Base-by-base conservation (phyloP, 2,888 invertebrate genomes). In the Drosophila meridiana region DNA sequence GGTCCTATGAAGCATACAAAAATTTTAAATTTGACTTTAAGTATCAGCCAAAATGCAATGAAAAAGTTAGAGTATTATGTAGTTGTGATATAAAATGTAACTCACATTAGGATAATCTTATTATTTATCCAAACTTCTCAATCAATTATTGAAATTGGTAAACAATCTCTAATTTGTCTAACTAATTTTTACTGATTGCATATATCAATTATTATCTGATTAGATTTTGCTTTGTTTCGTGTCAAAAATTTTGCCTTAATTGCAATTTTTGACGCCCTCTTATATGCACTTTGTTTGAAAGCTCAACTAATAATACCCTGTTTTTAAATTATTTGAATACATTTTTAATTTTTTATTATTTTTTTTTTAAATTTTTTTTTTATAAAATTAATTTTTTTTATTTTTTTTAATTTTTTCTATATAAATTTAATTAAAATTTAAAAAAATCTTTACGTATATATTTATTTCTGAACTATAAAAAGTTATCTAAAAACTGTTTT, bases 171-270 rank as follows among this genome's bases (percentile, higher is more conserved):
- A 28, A 11, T 47, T 47, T 6, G 9, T 28, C 6, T 5, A 14
- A 6, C 2, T 8, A 30, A 48, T 20, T 50, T 5, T 2, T 11
- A 50, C n/a, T 50, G 2, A 32, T 5, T n/a, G 48, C 34, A 58
- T 9, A 43, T 26, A 57, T 57, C 26, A 28, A 45, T 58, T 58
- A 45, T 58, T 9, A 36, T 58, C 43, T 3, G 43, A 45, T 58
- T 52, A 34, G 52, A 8, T 13, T 30, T 40, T 2, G 5, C 20
- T 43, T 34, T 8, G 4, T 26, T 58, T 34, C 58, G 58, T 45
- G 58, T 28, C 45, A 36, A 3, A 14, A 26, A 58, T 34, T 34
- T 45, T 36, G 14, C 7, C 20, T 26, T 7, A 43, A 57, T 20
- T 40, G 9, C 3, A 28, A 8, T 32, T 56, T 52, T 52, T 26